Evolutionary conservation across 2,113 vertebrate genomes (phyloP).

Genomic region (Ancistrus triradiatus): DNA sequence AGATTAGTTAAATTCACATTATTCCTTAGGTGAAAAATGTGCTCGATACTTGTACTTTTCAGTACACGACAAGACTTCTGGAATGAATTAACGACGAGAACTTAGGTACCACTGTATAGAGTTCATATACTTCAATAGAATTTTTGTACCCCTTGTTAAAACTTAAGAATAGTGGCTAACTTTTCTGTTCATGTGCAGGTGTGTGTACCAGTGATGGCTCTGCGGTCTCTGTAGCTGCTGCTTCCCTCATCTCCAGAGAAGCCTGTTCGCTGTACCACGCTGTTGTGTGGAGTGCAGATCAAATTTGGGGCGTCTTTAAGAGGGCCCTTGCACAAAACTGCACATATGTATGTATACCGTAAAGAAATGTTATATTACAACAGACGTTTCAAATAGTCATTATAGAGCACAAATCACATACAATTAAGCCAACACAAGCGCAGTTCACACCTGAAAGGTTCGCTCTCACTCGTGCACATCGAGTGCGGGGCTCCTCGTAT

Average conservation of each 20-base stretch:
- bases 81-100: too few species aligned
- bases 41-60: too few species aligned
- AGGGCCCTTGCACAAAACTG: slow-evolving; percentile 90
- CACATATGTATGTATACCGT: slow-evolving; percentile 19
- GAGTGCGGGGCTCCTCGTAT: slow-evolving; percentile 92
- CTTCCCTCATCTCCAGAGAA: slow-evolving; percentile 95
- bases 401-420: too few species aligned
- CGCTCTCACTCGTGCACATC: slow-evolving; percentile 92
- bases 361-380: too few species aligned
- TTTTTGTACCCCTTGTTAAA: too few species aligned
- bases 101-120: too few species aligned
- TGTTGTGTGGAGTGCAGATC: slow-evolving; percentile 94
- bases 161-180: too few species aligned
- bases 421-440: not conserved
- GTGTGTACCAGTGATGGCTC: slow-evolving; percentile 88
- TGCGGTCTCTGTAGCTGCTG: slow-evolving; percentile 90
- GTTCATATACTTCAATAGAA: too few species aligned
- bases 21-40: too few species aligned
- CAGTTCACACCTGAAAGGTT: slow-evolving; percentile 83
- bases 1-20: too few species aligned
- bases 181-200: slow-evolving; percentile 16
- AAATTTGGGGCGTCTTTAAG: slow-evolving; percentile 94
- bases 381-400: too few species aligned
- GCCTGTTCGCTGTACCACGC: slow-evolving; percentile 99
- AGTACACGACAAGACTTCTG: too few species aligned